Percentiles rank a stretch among this genome's conserved stretches.
Evolutionary conservation across 2,113 vertebrate genomes (phyloP).

Genomic region (Campylomormyrus tamandua): DNA sequence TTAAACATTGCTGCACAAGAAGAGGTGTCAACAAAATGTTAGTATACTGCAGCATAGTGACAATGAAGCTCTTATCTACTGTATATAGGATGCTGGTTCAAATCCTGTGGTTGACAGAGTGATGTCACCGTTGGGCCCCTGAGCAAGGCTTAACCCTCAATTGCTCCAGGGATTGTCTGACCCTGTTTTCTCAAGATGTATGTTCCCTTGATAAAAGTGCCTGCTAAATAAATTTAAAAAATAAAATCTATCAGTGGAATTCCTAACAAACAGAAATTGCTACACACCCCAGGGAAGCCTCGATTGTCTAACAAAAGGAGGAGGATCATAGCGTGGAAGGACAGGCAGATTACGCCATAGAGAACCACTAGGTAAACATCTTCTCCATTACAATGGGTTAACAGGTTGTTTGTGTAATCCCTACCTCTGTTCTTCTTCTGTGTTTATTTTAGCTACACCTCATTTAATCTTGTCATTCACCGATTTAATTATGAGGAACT

Average conservation of each 20-base stretch:
- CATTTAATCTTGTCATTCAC: constrained; percentile 14
- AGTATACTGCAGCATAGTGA: background rate
- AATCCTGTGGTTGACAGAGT: background rate
- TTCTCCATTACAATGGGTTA: constrained; percentile 2
- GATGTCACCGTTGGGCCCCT: background rate
- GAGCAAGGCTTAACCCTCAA: background rate
- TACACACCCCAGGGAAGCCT: background rate
- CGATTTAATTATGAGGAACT: constrained; percentile 3
- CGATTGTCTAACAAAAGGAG: background rate
- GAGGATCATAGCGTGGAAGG: background rate
- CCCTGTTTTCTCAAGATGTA: background rate
- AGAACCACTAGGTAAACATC: background rate
- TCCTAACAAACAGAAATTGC: background rate
- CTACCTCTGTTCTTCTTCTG: background rate
- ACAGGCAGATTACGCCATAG: background rate
- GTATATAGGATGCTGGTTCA: background rate
- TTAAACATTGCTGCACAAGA: background rate
- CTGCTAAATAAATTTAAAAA: background rate
- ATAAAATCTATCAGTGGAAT: background rate
- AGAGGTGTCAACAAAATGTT: background rate
- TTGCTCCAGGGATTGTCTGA: background rate
- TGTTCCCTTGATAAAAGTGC: background rate
- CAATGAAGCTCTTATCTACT: background rate
- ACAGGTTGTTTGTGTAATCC: background rate
- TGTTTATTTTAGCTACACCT: constrained; percentile 12